Base-by-base conservation (phyloP, 2,888 invertebrate genomes). In the Cryptocheilus praepositus region DNA sequence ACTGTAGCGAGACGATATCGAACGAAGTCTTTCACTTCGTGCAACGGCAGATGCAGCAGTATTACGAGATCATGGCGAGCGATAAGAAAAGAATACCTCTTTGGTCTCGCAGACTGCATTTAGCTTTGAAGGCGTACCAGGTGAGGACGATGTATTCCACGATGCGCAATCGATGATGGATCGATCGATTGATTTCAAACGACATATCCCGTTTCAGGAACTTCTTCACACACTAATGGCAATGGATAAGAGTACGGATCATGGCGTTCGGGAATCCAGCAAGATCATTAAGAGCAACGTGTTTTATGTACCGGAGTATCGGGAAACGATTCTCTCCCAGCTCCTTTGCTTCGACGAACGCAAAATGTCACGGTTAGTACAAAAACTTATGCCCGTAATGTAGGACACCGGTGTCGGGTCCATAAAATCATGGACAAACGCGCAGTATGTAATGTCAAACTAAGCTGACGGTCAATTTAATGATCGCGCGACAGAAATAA, bases 291-390 rank as follows among this genome's bases (percentile, higher is more conserved):
- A 97, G 89, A 95, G 95, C 89, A 96, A 96, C 88, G 93, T 97
- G 75, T 96, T 98, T 89, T 98, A 98, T 89, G 94, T 97, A 54
- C 91, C 95, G 80, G 98, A 99, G 89, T 98, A 98, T 89, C 92
- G 98, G 73, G 98, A 99, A 89, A 93, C 97, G 77, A 92, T 97
- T 83, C 90, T 97, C 64, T 92, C 93, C 59, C 92, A 97, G 76
- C 90, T 98, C 82, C 91, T 95, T 76, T 93, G 93, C 82, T 99
- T 94, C 89, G 94, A 97, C 85, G 95, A 96, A 84, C 90, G 92
- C 79, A 95, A 95, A 90, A 95, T 96, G 93, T 95, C 97, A 68
- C 93, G 94, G 96, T 94, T 89, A 88, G 91, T 91, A 58, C 67
- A 36, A 36, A 36, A 36, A 36, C 36, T 36, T 36, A 7, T 36